Conservation (phyloP, 2,113 vertebrate species). For the Piaya cayana region DNA sequence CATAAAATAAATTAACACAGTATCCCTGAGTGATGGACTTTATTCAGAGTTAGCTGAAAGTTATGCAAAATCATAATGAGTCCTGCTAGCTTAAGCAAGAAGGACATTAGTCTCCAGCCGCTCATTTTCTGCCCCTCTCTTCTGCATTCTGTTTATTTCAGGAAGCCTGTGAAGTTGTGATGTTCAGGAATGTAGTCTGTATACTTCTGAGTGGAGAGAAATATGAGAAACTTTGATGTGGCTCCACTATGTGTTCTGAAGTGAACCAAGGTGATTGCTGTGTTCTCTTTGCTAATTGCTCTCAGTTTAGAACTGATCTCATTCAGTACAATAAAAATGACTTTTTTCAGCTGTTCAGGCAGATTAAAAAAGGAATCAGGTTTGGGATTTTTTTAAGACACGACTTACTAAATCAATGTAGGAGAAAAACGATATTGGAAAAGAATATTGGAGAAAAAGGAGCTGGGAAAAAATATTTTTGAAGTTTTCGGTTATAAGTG, state of each 20-base stretch:
- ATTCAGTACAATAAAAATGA: neutral
- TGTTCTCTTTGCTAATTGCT: neutral
- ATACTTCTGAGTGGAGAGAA: neutral
- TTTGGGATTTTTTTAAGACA: neutral
- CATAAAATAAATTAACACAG: slow-evolving; percentile 19
- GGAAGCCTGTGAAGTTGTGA: neutral
- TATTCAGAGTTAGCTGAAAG: slow-evolving; percentile 12
- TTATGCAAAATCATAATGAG: slow-evolving; percentile 31
- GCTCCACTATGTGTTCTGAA: neutral
- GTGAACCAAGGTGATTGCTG: neutral
- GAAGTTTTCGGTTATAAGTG: neutral
- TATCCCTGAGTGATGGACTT: neutral
- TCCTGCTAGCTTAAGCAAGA: neutral
- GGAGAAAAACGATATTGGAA: too few relatives aligned
- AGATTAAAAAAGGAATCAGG: neutral
- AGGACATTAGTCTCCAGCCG: neutral
- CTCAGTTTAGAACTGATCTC: neutral
- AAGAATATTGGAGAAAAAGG: neutral
- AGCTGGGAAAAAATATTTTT: neutral
- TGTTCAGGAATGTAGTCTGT: neutral
- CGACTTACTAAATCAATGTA: neutral
- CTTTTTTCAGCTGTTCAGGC: neutral
- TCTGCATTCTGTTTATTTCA: neutral
- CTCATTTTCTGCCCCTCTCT: neutral
- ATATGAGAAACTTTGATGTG: neutral